A percentile compares a stretch with the other conserved stretches of the same genome.
Conservation (phyloP, 2,113 vertebrate genomes). For the Meles meles region DNA sequence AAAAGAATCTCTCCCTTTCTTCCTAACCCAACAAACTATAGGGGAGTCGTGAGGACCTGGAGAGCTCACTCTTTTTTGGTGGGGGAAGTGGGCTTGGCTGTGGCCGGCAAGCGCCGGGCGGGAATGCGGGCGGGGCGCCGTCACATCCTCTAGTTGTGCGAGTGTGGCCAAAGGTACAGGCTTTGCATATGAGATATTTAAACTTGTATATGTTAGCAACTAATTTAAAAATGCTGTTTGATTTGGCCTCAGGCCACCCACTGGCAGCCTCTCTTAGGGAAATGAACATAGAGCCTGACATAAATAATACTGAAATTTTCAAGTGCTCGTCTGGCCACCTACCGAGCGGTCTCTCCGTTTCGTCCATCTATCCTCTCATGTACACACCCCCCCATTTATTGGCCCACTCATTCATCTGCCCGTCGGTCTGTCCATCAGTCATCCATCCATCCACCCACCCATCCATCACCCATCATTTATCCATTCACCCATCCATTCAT, state of each 20-base stretch:
- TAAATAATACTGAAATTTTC: background rate
- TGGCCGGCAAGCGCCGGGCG: fast-evolving
- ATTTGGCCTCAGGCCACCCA: background rate
- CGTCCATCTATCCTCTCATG: background rate
- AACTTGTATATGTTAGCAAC: background rate
- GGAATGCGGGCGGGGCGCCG: background rate
- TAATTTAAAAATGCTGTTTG: background rate
- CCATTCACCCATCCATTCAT: fast-evolving
- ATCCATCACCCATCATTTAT: fast-evolving
- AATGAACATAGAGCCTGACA: background rate
- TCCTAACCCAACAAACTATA: too few species aligned
- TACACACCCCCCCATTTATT: background rate
- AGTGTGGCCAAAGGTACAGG: background rate
- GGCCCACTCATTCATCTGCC: background rate
- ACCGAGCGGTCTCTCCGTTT: background rate
- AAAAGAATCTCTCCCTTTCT: background rate
- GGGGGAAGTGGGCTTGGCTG: background rate
- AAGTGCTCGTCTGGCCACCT: background rate
- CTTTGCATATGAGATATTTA: background rate
- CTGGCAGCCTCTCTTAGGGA: background rate
- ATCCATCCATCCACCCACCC: background rate
- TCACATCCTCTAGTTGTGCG: fast-evolving
- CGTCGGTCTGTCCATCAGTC: background rate
- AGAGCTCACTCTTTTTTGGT: fast-evolving
- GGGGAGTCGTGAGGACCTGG: background rate